Conservation (phyloP, 1,140 invertebrate species). For the Helicoverpa armigera region DNA sequence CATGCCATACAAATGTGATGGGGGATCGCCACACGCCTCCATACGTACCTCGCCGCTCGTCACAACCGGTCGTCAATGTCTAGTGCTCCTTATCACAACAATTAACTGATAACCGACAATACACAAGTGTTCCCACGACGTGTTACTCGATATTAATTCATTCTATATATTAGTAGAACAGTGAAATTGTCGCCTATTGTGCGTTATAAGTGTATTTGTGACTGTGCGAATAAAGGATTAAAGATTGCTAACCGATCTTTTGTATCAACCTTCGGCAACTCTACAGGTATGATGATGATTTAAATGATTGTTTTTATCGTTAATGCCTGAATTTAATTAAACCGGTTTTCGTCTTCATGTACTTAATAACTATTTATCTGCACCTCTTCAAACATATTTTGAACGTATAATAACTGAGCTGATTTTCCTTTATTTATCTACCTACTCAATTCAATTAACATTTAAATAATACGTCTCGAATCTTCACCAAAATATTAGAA, state of each 20-base stretch:
- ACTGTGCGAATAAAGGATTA: not conserved
- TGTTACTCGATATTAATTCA: constrained; percentile 23
- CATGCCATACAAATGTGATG: constrained; percentile 40
- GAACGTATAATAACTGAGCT: not conserved
- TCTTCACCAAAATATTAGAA: too few species aligned
- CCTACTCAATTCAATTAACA: not conserved
- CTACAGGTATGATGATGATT: constrained; percentile 10
- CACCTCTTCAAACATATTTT: not conserved
- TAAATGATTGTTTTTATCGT: not conserved
- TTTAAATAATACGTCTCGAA: too few species aligned
- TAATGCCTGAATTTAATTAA: too few species aligned
- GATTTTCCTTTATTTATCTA: constrained; percentile 9
- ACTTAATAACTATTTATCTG: not conserved
- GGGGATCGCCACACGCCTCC: constrained; percentile 51
- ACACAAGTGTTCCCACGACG: constrained; percentile 54
- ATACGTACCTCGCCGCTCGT: constrained; percentile 55
- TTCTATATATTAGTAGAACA: constrained; percentile 5
- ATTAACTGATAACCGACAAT: constrained; percentile 54
- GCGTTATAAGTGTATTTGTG: not conserved
- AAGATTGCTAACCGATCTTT: not conserved
- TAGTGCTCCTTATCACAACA: constrained; percentile 50
- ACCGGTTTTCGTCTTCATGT: not conserved
- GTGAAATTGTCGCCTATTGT: not conserved
- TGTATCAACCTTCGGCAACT: not conserved
- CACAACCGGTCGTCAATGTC: constrained; percentile 49